Conservation (phyloP, 1,140 invertebrate genomes). For the Ooceraea biroi region DNA sequence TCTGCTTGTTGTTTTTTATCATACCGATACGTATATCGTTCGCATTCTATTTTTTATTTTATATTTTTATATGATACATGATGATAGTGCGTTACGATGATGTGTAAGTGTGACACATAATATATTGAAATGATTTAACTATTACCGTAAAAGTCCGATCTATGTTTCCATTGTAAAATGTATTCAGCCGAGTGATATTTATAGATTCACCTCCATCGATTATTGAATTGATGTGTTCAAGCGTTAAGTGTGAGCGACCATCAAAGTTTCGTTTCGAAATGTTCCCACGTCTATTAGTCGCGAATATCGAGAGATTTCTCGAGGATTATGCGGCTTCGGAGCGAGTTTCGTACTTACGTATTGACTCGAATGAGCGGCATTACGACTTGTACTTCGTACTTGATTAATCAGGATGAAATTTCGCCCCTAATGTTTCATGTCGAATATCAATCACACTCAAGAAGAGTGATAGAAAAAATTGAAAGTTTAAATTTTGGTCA, state of each 20-base stretch:
- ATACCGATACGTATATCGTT: not conserved
- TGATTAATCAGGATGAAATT: not conserved
- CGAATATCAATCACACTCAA: not conserved
- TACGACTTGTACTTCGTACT: not conserved
- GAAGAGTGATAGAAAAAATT: not conserved
- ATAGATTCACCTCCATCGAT: not conserved
- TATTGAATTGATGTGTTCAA: slow-evolving; percentile 16
- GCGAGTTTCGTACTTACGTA: not conserved
- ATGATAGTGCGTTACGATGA: not conserved
- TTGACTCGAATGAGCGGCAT: slow-evolving; percentile 1
- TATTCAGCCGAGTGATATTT: slow-evolving; percentile 41
- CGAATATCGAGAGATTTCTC: slow-evolving; percentile 30
- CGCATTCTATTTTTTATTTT: not conserved
- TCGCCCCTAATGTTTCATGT: not conserved
- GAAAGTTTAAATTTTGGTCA: not conserved
- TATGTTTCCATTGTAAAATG: not conserved
- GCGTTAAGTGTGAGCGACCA: not conserved
- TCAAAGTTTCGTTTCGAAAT: slow-evolving; percentile 27
- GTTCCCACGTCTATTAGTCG: slow-evolving; percentile 37
- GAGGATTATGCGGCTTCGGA: slow-evolving; percentile 17
- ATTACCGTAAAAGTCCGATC: not conserved
- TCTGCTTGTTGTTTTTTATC: not conserved
- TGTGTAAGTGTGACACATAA: not conserved
- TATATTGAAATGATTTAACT: slow-evolving; percentile 1
- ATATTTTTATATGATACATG: slow-evolving; percentile 4